These are phyloP conservation scores for Ophiodon elongatus DNA, from an alignment of 2,113 vertebrate species.

Conservation along the genomic window DNA sequence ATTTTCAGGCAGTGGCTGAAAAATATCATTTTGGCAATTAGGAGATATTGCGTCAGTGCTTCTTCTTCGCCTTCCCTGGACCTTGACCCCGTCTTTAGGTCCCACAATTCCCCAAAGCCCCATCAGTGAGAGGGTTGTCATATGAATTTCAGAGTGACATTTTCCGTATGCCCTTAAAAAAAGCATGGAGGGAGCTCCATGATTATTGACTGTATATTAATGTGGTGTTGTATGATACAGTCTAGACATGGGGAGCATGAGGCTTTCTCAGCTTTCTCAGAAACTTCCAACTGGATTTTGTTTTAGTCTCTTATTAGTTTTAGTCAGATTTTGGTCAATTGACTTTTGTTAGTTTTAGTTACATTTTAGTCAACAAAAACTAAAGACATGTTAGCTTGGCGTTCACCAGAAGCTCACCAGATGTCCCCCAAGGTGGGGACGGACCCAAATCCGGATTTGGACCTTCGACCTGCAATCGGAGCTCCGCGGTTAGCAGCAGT, in stretches of 20 bases:
- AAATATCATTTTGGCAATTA: conserved; percentile 18
- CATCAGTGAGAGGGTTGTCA: background rate
- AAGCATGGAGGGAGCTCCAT: background rate
- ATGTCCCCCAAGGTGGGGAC: too few relatives aligned
- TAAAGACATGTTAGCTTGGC: too few relatives aligned
- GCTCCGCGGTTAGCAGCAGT: too few relatives aligned
- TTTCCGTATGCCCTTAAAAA: background rate
- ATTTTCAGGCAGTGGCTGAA: conserved; percentile 30
- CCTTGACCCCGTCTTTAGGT: background rate
- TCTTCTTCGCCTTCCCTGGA: background rate
- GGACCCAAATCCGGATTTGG: too few relatives aligned
- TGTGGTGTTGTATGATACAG: background rate
- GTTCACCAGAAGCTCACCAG: too few relatives aligned
- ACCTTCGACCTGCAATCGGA: too few relatives aligned
- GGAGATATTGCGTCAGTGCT: background rate
- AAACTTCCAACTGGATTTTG: background rate
- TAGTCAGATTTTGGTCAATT: background rate
- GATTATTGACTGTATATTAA: background rate
- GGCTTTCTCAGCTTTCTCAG: background rate
- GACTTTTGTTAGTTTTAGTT: background rate
- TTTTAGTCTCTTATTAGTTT: background rate
- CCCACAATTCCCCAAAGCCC: background rate
- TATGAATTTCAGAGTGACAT: background rate
- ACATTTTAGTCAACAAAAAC: background rate
- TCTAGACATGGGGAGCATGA: background rate